A percentile compares a stretch with the other conserved stretches of the same genome.
phyloP scores from a whole-genome alignment of 2,888 invertebrate genomes.

The Erebia aethiops region DNA sequence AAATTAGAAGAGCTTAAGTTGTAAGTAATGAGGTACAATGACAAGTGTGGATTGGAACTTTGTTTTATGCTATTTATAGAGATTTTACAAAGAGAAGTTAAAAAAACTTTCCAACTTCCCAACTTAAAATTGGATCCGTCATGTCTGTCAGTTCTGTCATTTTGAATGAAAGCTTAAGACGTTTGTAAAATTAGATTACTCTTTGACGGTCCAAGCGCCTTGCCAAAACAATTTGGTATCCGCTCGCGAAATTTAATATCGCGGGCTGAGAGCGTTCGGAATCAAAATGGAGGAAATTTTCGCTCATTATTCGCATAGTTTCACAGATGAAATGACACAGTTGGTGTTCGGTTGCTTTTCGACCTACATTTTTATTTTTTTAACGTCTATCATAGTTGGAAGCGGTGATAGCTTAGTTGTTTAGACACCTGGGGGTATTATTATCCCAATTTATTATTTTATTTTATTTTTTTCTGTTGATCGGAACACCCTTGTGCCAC shows the following conservation, averaged over 20 bases:
- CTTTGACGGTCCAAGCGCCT: slow-evolving; percentile 30
- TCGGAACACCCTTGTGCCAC: no score
- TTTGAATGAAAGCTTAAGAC: slow-evolving; percentile 15
- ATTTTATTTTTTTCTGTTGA: no score
- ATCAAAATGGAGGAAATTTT: slow-evolving; percentile 31
- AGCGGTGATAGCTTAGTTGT: no score
- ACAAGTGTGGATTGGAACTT: no score
- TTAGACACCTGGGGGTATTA: no score
- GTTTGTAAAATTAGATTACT: slow-evolving; percentile 32
- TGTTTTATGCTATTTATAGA: not conserved
- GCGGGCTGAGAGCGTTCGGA: slow-evolving; percentile 22
- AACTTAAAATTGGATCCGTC: slow-evolving; percentile 25
- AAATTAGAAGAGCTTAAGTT: no score
- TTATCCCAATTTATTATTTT: no score
- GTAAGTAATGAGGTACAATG: no score
- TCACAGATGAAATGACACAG: slow-evolving; percentile 20
- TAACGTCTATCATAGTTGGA: no score
- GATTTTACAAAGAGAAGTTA: not conserved
- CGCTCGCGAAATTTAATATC: slow-evolving; percentile 37
- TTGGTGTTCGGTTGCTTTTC: slow-evolving; percentile 3
- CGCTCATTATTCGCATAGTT: slow-evolving; percentile 32
- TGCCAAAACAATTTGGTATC: slow-evolving; percentile 36
- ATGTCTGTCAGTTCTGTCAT: slow-evolving; percentile 17
- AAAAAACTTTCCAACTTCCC: slow-evolving; percentile 3
- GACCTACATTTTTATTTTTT: not conserved